Evolutionary conservation across 2,797 vertebrate genomes (phyloP), one percentile per base, ranked within the genome.

Genomic region (Pristis pectinata): DNA sequence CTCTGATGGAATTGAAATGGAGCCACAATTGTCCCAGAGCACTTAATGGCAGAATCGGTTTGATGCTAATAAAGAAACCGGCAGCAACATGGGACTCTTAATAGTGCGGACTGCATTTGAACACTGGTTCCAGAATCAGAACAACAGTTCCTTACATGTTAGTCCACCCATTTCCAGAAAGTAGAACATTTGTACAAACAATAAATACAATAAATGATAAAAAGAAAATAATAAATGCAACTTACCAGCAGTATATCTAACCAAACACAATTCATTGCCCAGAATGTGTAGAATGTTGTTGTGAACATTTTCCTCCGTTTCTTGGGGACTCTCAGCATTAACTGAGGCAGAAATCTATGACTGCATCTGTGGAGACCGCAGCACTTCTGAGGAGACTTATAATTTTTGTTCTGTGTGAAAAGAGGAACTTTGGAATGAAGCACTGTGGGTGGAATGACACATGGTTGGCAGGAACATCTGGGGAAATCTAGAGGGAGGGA

Each of bases 361-460:
- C 17, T 49, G 44, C 27, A n/a, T n/a, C 70, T 94, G 44, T 76
- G 70, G 41, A 94, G 92, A 53, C 92, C 19, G 92, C 92, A 56
- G 92, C 44, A 74, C 49, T 94, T 94, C 41, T 76, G 70, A 70
- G 70, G 7, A 94, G 10, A 70, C 2, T 94, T 56, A 76, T 74
- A 53, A 53, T 94, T 72, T 74, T 93, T 72, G 59, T 72, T 94
- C 70, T 76, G 92, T 74, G 70, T 76, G 49, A 94, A 56, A 94
- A 74, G 72, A 76, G 92, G 92, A 94, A 94, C 92, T 94, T 94
- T 94, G 92, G 92, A 94, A 94, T 76, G 72, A 94, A 94, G 30
- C 70, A 56, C 70, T 76, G 92, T 49, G 72, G 92, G 72, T 53
- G 92, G 92, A 93, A 94, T 94, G 92, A 94, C 92, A 94, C 92